Base-by-base conservation (phyloP, 2,113 vertebrate genomes). In the Paramormyrops kingsleyae region DNA sequence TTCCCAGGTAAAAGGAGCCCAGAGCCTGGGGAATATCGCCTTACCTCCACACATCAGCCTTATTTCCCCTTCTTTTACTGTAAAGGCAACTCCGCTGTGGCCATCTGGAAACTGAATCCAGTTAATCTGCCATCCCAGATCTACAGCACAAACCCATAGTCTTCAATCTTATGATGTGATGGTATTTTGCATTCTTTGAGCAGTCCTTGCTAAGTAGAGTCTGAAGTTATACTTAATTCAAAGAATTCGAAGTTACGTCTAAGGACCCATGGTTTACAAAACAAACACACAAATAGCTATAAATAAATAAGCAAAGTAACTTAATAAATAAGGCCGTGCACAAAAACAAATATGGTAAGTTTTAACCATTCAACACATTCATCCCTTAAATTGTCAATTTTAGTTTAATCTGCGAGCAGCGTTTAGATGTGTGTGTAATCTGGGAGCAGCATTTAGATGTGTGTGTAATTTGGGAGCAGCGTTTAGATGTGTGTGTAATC, bases 61-160 rank as follows among this genome's bases (percentile, higher is more conserved):
- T 49, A 85, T 85, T 85, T 85, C 83, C 19, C 19, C 83, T 85
- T 85, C n/a, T 44, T 84, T 84, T 84, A 85, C 83, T n/a, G 83
- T 85, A 85, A 85, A 46, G 21, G 42, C 42, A 49, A 49, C 44
- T 85, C 83, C 83, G 0, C 42, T 12, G 83, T 10, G 44, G 46
- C 44, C 5, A 0, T 49, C 42, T 85, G 46, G 83, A 46, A 85
- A 49, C 46, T n/a, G 83, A 49, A 49, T 85, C 44, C 46, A 27
- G 83, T 83, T 83, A 44, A 70, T 83, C 39, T 83, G 80, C 80
- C 35, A 5, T 46, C 83, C 12, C 83, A 27, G 83, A 85, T 39
- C 44, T 85, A 10, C 46, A 49, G 12, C 46, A 13, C 24, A 85
- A 27, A 44, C 39, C 83, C 15, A 21, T 24, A n/a, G 42, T 27